A percentile compares a stretch with the other conserved stretches of the same genome.
These are phyloP conservation scores for Lepus europaeus DNA, from an alignment of 2,113 vertebrate species.

Conservation along the genomic window DNA sequence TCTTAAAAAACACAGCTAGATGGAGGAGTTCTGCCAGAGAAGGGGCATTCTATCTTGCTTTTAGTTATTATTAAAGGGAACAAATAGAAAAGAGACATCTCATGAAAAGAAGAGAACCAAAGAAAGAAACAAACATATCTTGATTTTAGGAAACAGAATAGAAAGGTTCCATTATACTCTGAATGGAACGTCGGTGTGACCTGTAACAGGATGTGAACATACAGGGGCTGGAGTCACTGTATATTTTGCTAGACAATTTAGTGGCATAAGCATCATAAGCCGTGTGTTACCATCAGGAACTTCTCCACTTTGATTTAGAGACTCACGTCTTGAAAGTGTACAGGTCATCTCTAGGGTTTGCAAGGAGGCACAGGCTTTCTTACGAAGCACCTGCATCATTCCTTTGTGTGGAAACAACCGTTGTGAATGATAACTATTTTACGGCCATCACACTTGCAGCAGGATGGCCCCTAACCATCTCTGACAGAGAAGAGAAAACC, in stretches of 20 bases:
- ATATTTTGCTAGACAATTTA: neutral
- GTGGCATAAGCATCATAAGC: rapidly evolving
- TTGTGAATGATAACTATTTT: neutral
- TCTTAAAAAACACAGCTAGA: too few relatives aligned
- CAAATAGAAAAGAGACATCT: neutral
- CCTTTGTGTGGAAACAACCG: neutral
- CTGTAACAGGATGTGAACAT: too few relatives aligned
- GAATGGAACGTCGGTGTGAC: neutral
- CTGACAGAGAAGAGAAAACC: neutral
- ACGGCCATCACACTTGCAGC: neutral
- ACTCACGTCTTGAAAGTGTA: neutral
- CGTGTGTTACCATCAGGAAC: rapidly evolving
- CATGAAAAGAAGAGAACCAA: too few relatives aligned
- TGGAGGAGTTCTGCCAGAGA: neutral
- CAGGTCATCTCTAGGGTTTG: neutral
- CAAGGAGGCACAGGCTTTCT: neutral
- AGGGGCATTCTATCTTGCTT: neutral
- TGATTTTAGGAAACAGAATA: neutral
- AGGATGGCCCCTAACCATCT: neutral
- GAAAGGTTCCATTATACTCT: too few relatives aligned
- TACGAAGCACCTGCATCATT: neutral
- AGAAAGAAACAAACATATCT: neutral
- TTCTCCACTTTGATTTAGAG: rapidly evolving
- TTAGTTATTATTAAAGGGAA: neutral
- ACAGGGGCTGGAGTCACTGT: neutral